Base-by-base conservation (phyloP, 2,797 vertebrate genomes). In the Podarcis lilfordi region DNA sequence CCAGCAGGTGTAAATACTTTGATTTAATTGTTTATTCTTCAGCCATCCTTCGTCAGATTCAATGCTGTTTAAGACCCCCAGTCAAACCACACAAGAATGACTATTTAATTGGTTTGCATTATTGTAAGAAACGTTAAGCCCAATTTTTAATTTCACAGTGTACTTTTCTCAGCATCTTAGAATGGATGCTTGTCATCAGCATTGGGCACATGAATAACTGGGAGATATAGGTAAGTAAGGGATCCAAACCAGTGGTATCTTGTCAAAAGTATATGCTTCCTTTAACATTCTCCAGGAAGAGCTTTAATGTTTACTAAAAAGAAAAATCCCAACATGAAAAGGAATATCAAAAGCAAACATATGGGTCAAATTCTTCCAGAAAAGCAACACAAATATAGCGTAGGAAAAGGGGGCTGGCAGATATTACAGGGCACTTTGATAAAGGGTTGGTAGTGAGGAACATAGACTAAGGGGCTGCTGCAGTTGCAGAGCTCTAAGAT, bases 131-230 rank as follows among this genome's bases (percentile, higher is more conserved):
- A 93, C 81, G 68, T 91, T 89, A 45, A 50, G 37, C 64, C 9
- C 23, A 29, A 75, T 84, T 96, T 96, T 95, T 43, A 95, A 96
- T 94, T 94, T 89, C 88, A 95, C 92, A 90, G 89, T 92, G 87
- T 91, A 85, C 91, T 93, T 82, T 79, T 92, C 89, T 91, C 72
- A 90, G 59, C 2, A 89, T 66, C 89, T 91, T 74, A 37, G 81
- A 94, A 94, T 89, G 9, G 1, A 86, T 88, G 84, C 91, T 59
- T 84, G 91, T 91, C 89, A 71, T 88, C 86, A 50, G 82, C 89
- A 90, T 79, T 59, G 27, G 89, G 45, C 93, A 90, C 87, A 88
- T 25, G 83, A 84, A 86, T 87, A 92, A 85, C 91, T 85, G 90
- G 91, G 13, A 91, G 93, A 91, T 61, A 92, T 1, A 89, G 81